A percentile compares a stretch with the other conserved stretches of the same genome.
Conservation (phyloP, 2,797 vertebrate species). For the Ctenopoma kingsleyae region DNA sequence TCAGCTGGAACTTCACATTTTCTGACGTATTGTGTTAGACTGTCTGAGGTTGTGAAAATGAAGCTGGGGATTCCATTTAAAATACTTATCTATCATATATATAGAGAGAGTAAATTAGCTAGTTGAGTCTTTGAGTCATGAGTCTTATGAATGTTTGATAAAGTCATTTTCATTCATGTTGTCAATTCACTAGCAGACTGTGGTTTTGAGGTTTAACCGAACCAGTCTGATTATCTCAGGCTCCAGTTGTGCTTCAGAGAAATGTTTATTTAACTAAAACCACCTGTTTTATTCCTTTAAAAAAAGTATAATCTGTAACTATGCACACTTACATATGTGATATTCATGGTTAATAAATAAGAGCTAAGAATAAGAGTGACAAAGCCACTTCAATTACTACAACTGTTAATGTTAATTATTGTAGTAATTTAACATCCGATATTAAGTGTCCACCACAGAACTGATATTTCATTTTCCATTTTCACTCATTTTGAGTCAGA, state of each 20-base stretch:
- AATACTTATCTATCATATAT: background rate
- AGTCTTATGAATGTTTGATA: background rate
- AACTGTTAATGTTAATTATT: background rate
- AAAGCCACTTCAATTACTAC: background rate
- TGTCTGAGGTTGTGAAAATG: background rate
- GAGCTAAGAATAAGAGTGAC: too few species aligned
- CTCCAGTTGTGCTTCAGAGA: constrained; percentile 4
- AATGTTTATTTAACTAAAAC: constrained; percentile 11
- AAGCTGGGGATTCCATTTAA: background rate
- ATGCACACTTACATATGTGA: background rate
- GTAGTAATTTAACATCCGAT: background rate
- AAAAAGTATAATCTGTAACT: background rate
- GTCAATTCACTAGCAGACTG: constrained; percentile 1
- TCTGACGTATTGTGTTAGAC: constrained; percentile 22
- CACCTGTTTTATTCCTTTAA: background rate
- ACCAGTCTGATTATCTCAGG: constrained; percentile 2
- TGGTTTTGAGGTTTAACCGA: constrained; percentile 7
- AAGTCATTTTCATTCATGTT: constrained; percentile 7
- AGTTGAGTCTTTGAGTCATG: background rate
- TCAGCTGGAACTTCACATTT: constrained; percentile 8
- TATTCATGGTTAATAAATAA: background rate
- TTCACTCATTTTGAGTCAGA: constrained; percentile 27
- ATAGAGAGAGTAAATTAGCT: background rate
- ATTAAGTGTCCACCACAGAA: background rate
- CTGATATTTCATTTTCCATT: constrained; percentile 23